Percentiles rank a stretch among this genome's conserved stretches.
Evolutionary conservation across 2,888 invertebrate genomes (phyloP).

Genomic region (Hirtodrosophila histrioides): DNA sequence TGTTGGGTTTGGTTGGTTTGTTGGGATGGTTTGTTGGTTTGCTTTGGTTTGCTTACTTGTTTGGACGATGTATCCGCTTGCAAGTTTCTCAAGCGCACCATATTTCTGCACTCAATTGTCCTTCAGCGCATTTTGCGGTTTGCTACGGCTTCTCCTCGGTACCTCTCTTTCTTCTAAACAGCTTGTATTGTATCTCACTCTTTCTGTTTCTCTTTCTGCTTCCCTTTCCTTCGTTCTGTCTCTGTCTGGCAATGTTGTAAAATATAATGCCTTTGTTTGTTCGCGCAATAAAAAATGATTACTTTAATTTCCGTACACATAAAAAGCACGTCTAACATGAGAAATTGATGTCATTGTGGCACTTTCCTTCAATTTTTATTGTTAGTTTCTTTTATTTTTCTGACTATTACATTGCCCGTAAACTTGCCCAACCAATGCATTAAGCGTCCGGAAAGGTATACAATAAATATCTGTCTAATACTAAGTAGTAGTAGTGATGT

Average conservation of each 20-base stretch:
- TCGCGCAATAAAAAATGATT: conserved; percentile 79
- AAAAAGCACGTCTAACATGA: conserved; percentile 75
- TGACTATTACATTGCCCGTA: conserved; percentile 4
- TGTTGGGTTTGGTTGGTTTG: conserved; percentile 2
- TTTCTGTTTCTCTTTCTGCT: not conserved
- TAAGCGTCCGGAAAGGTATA: not conserved
- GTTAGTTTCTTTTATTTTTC: not conserved
- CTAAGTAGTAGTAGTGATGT: too few relatives aligned
- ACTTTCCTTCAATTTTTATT: conserved; percentile 36
- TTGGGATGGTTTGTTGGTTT: conserved; percentile 18
- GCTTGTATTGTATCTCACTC: not conserved
- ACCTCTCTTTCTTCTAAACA: conserved; percentile 27
- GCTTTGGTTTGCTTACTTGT: conserved; percentile 35
- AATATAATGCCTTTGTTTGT: conserved; percentile 79
- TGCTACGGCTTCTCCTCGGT: conserved; percentile 22
- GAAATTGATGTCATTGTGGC: conserved; percentile 71
- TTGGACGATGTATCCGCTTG: conserved; percentile 64
- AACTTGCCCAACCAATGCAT: conserved; percentile 10
- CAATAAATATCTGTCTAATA: too few relatives aligned
- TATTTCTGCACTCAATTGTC: conserved; percentile 78
- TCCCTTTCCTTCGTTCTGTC: not conserved
- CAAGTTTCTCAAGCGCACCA: conserved; percentile 65
- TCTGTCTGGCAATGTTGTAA: conserved; percentile 46
- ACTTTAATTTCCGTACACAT: conserved; percentile 77
- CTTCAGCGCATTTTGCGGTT: conserved; percentile 72